Evolutionary conservation across 2,113 vertebrate genomes (phyloP).

Genomic region (Pterocles orientalis): DNA sequence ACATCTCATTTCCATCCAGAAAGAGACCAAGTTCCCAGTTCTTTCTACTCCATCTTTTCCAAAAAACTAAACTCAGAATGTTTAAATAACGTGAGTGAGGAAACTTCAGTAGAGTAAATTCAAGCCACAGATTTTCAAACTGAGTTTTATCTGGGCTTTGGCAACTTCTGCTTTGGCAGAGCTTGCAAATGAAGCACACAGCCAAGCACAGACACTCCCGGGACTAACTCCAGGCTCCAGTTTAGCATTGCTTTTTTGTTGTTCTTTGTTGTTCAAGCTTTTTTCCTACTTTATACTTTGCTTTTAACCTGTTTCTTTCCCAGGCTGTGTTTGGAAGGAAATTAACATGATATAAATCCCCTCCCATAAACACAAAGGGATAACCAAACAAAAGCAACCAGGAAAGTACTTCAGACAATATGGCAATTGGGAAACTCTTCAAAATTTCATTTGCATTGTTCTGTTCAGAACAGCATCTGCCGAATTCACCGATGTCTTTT

Average conservation of each 20-base stretch:
- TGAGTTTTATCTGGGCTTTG: conserved; percentile 36
- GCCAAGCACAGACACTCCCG: not conserved
- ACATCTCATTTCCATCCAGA: not conserved
- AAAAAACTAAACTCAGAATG: not conserved
- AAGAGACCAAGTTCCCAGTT: not conserved
- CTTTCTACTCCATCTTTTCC: not conserved
- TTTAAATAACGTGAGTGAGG: conserved; percentile 13
- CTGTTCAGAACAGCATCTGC: not conserved
- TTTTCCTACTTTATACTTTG: conserved; percentile 24
- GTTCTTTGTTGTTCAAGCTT: not conserved
- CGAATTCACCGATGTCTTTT: not conserved
- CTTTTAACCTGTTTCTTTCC: conserved; percentile 16
- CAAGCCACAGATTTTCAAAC: not conserved
- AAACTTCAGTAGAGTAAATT: conserved; percentile 4
- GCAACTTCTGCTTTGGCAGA: not conserved
- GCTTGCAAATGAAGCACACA: conserved; percentile 9
- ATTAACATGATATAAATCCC: not conserved
- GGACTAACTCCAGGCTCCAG: not conserved
- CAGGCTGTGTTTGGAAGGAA: not conserved
- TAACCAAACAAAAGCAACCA: not conserved
- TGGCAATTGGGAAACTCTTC: not conserved
- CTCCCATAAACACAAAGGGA: not conserved
- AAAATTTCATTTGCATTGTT: not conserved
- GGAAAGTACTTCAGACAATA: not conserved
- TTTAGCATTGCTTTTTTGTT: not conserved